phyloP scores from a whole-genome alignment of 2,888 invertebrate species.

The Agonopterix subpropinquella region DNA sequence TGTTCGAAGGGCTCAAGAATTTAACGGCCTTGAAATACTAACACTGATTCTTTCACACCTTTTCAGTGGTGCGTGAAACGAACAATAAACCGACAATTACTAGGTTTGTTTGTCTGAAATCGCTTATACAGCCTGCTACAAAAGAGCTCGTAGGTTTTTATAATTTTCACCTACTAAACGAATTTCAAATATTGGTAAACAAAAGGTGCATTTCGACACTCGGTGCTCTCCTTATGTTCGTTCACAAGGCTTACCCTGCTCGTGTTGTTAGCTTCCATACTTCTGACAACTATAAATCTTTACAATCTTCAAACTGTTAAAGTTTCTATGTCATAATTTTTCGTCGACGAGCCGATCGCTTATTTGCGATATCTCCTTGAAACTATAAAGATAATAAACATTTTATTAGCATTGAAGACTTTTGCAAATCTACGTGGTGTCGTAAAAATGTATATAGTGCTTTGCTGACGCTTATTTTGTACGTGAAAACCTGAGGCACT shows the following conservation, averaged over 20 bases:
- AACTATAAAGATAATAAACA: constrained; percentile 65
- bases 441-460: constrained; percentile 40
- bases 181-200: no score
- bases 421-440: constrained; percentile 32
- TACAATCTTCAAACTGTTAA: constrained; percentile 42
- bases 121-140: constrained; percentile 2
- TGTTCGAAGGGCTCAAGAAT: constrained; percentile 20
- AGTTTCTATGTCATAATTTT: constrained; percentile 59
- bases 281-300: constrained; percentile 35
- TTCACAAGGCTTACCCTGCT: constrained; percentile 62
- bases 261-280: constrained; percentile 56
- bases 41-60: constrained; percentile 20
- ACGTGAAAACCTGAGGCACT: background rate
- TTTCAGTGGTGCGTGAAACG: constrained; percentile 16
- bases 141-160: no score
- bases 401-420: constrained; percentile 43
- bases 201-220: constrained; percentile 4
- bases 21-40: constrained; percentile 21
- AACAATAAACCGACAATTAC: constrained; percentile 23
- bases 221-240: constrained; percentile 23
- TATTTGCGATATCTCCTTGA: constrained; percentile 64
- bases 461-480: constrained; percentile 25
- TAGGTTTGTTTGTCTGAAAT: constrained; percentile 16
- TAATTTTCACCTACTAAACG: no score
- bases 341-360: constrained; percentile 47